phyloP scores from a whole-genome alignment of 2,113 vertebrate species.

The Neogale vison region DNA sequence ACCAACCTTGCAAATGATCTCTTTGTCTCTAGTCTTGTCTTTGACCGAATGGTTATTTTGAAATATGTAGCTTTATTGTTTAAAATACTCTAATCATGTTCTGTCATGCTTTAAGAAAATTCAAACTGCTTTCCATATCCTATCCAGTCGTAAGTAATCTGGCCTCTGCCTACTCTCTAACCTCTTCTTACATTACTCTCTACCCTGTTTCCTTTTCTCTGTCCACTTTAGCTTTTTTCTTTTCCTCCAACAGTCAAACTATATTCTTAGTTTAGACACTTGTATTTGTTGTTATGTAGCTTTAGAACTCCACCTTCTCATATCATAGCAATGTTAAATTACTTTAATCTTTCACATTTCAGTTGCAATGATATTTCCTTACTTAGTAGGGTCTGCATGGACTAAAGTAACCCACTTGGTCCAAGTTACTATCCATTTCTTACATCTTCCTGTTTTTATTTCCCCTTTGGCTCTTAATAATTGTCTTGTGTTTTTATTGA shows the following conservation, averaged over 20 bases:
- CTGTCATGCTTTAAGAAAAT: background rate
- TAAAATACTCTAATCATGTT: background rate
- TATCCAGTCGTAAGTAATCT: background rate
- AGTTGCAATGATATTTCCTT: background rate
- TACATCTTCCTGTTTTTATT: background rate
- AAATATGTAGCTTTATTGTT: background rate
- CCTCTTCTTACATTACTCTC: background rate
- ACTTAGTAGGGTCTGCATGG: background rate
- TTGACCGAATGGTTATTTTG: background rate
- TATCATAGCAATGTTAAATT: background rate
- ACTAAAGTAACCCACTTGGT: background rate
- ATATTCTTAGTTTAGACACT: background rate
- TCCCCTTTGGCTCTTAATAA: background rate
- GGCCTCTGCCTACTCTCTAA: background rate
- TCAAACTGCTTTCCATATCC: background rate
- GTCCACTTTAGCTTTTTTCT: background rate
- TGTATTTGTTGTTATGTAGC: background rate
- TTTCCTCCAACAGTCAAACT: background rate
- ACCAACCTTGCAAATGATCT: background rate
- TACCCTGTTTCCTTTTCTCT: background rate
- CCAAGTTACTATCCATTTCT: background rate
- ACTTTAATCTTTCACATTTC: background rate
- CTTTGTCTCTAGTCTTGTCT: background rate
- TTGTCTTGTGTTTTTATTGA: background rate
- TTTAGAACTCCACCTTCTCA: background rate